Evolutionary conservation across 2,797 vertebrate genomes (phyloP), one percentile per base, ranked within the genome.

Genomic region (Enteromius argenteus): DNA sequence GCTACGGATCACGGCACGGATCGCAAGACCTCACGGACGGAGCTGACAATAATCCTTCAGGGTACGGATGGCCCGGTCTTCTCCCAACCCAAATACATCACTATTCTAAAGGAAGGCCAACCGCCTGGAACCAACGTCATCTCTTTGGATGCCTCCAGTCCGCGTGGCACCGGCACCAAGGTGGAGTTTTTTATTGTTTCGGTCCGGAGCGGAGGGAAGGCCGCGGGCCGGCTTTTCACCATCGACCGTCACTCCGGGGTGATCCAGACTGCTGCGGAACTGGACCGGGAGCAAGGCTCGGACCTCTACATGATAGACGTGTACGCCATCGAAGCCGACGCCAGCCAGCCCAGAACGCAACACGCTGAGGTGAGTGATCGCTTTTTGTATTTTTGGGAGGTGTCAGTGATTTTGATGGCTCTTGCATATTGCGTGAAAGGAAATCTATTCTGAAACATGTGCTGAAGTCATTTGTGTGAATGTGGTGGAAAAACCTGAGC

Each of bases 171-270:
- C 0, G 94, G 94, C 13, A 94, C 94, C 58, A 95, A 94, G 83
- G 96, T 99, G 96, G 98, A 99, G 91, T 99, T 98, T 91, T 99
- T 97, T 87, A 98, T 99, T 0, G 97, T 99, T 86, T 96, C 97
- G 0, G 96, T 99, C 0, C 97, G 94, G 1, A 97, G 97, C 0
- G 96, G 95, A 0, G 97, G 97, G 1, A 97, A 93, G 90, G 91
- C 94, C 0, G 96, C 95, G 0, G 98, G 98, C 0, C 96, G 98
- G 53, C 96, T 99, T 89, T 99, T 99, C 90, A 98, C 97, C 84
- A 96, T 99, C 0, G 98, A 97, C 7, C 96, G 97, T 27, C 96
- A 90, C 80, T 95, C 93, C 0, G 98, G 98, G 51, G 90, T 97
- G 86, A 96, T 99, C 88, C 98, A 99, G 94, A 99, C 98, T 0